These are phyloP conservation scores for Platypus cylindrus DNA, from an alignment of 2,888 invertebrate species.

Conservation along the genomic window DNA sequence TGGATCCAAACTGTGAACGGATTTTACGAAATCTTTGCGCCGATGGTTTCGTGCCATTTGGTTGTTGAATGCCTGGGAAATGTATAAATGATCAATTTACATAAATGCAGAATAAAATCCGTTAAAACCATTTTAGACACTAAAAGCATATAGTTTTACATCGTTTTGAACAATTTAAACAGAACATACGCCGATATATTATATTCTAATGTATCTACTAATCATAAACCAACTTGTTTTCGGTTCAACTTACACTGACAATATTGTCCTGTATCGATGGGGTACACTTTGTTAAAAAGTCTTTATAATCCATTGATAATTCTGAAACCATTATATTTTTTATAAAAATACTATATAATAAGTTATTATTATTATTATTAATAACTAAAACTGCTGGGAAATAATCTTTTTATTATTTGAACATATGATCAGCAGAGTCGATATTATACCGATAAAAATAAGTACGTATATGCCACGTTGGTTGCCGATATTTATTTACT, in stretches of 20 bases:
- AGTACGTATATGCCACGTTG: too few species aligned
- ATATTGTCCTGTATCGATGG: conserved; percentile 46
- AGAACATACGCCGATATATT: too few species aligned
- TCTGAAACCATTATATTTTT: conserved; percentile 30
- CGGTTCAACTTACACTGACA: conserved; percentile 38
- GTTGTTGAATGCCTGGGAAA: conserved; percentile 46
- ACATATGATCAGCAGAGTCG: too few species aligned
- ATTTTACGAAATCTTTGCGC: conserved; percentile 37
- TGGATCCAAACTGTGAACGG: conserved; percentile 39
- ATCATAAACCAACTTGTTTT: not conserved
- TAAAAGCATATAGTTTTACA: too few species aligned
- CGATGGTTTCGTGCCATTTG: conserved; percentile 41
- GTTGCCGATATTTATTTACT: too few species aligned
- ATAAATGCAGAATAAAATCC: not conserved
- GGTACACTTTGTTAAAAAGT: conserved; percentile 39
- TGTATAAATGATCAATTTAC: not conserved
- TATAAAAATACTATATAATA: conserved; percentile 4
- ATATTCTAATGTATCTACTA: not conserved
- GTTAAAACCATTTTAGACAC: too few species aligned
- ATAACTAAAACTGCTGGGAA: too few species aligned
- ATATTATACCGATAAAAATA: too few species aligned
- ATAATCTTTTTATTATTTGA: too few species aligned
- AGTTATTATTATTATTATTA: not conserved
- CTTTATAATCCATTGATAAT: conserved; percentile 39
- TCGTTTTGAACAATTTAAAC: too few species aligned